Base-by-base conservation (phyloP, 2,797 vertebrate genomes). In the Dendrocincla tyrannina region DNA sequence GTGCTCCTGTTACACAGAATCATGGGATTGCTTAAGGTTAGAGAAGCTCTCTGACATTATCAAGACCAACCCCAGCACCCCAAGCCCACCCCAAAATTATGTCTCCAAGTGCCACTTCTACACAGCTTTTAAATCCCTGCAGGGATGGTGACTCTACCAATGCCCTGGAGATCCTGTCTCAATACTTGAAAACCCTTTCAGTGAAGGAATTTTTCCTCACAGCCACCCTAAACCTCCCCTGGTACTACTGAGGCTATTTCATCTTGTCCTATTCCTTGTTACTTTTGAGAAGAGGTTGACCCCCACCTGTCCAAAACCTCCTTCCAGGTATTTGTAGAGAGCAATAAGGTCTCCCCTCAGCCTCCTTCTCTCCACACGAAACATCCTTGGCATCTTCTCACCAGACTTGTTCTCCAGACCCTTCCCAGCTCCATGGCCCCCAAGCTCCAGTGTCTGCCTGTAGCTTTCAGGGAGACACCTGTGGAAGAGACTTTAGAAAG, bases 281-380 rank as follows among this genome's bases (percentile, higher is more conserved):
- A 14, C 18, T 35, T 66, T 32, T 10, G 46, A 28, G 63, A 46
- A 47, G 32, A 27, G 23, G 22, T 30, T 0, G 0, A n/a, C 3
- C 13, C 9, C 25, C n/a, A 47, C 15, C 10, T 59, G 22, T 5
- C 15, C 32, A 2, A 1, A 7, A 0, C 3, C 4, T 53, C 15
- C 32, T 35, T 11, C 11, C 30, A 47, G 46, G 18, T 32, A 17
- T 23, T 3, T 60, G 23, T 7, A 13, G 13, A 20, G 53, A 49
- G 10, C 53, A 37, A 4, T 6, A 25, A 67, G 4, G 2, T 13
- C 25, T 67, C 6, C 9, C 16, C 32, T 28, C 67, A 41, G 11
- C 18, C 13, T 53, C 9, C 19, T 67, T 46, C 46, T 47, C 33
- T 68, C 17, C 53, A 22, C 11, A 4, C 14, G 24, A 59, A 7